Evolutionary conservation across 1,140 invertebrate genomes (phyloP).

Genomic region (Anoplolepis gracilipes): DNA sequence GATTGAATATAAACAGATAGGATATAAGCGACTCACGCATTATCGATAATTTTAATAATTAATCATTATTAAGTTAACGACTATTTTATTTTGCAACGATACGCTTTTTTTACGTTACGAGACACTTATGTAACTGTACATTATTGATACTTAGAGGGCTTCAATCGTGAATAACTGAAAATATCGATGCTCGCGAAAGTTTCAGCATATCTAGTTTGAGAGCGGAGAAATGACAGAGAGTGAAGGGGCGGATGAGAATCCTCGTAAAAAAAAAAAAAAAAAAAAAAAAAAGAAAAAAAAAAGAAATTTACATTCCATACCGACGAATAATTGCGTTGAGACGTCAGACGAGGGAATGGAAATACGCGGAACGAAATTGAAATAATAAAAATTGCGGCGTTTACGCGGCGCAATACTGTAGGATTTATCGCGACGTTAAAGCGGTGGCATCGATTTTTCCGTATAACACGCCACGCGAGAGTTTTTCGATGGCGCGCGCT

Average conservation of each 20-base stretch:
- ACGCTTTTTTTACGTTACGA: neutral
- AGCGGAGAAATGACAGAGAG: neutral
- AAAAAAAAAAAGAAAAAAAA: too few relatives aligned
- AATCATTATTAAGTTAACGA: conserved; percentile 14
- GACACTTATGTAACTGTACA: conserved; percentile 17
- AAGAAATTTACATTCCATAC: conserved; percentile 52
- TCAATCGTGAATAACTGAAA: conserved; percentile 15
- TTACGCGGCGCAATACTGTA: conserved; percentile 50
- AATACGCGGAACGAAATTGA: conserved; percentile 36
- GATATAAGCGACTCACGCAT: neutral
- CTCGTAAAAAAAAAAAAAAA: too few relatives aligned
- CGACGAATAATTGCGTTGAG: conserved; percentile 44
- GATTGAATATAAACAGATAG: too few relatives aligned
- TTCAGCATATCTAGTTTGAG: neutral
- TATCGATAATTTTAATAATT: conserved; percentile 6
- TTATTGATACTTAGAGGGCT: conserved; percentile 10
- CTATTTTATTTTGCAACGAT: neutral
- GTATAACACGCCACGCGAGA: conserved; percentile 40
- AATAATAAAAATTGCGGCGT: conserved; percentile 62
- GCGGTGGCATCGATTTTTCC: conserved; percentile 57
- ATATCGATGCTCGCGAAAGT: neutral
- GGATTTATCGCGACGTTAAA: conserved; percentile 61
- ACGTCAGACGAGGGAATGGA: conserved; percentile 8
- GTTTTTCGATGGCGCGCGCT: conserved; percentile 60
- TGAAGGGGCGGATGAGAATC: neutral